phyloP scores from a whole-genome alignment of 2,113 vertebrate species.

The Patagioenas fasciata region DNA sequence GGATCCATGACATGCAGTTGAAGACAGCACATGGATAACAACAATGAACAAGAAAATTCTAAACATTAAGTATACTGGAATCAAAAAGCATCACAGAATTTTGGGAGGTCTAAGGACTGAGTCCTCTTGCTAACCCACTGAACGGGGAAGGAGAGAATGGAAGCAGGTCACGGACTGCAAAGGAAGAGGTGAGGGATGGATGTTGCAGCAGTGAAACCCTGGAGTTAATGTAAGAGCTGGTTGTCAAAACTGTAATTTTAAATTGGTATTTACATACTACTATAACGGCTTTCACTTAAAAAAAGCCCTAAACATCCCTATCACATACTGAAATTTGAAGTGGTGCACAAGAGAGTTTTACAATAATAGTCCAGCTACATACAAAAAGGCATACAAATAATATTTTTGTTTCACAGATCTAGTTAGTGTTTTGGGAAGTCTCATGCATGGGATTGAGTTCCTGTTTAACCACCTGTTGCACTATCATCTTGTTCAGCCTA shows the following conservation, averaged over 20 bases:
- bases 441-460: neutral
- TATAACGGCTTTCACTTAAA: neutral
- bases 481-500: neutral
- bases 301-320: neutral
- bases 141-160: neutral
- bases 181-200: neutral
- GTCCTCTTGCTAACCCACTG: neutral
- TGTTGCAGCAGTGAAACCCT: neutral
- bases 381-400: neutral
- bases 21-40: fast-evolving
- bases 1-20: neutral
- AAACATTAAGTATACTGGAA: neutral
- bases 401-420: neutral
- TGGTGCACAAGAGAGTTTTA: neutral
- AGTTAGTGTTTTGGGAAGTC: neutral
- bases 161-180: neutral
- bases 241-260: neutral
- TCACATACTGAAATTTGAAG: neutral
- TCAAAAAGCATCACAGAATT: neutral
- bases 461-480: neutral
- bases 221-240: neutral
- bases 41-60: neutral
- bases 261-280: neutral
- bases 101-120: neutral
- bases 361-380: neutral